Conservation (phyloP, 2,888 invertebrate species). For the Lasioglossum villosulum region DNA sequence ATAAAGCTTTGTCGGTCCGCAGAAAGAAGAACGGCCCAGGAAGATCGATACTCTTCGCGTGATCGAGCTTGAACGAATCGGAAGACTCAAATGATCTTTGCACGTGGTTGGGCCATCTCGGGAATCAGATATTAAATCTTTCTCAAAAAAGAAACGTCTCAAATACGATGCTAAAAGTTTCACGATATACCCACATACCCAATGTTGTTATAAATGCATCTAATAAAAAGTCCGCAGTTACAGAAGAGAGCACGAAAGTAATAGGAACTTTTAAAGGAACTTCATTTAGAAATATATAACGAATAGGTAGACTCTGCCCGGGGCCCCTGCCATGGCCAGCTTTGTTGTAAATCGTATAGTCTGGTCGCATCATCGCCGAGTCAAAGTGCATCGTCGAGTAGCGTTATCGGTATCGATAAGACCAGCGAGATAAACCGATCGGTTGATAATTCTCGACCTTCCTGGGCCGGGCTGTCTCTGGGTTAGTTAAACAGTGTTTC, state of each 20-base stretch:
- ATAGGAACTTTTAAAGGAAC: too few species aligned
- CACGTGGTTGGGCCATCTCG: background rate
- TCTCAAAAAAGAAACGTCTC: too few species aligned
- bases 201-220: too few species aligned
- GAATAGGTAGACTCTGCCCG: too few species aligned
- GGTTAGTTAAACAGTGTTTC: conserved; percentile 35
- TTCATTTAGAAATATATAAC: too few species aligned
- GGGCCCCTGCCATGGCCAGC: too few species aligned
- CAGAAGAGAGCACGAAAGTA: too few species aligned
- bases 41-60: conserved; percentile 48
- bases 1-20: conserved; percentile 55
- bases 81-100: background rate
- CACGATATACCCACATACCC: too few species aligned
- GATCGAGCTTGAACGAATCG: background rate
- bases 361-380: background rate
- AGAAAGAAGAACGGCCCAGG: conserved; percentile 31
- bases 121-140: background rate
- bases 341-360: background rate
- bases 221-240: too few species aligned
- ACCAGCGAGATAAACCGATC: conserved; percentile 20
- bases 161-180: too few species aligned
- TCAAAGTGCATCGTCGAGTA: background rate
- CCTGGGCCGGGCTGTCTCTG: conserved; percentile 17
- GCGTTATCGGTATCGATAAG: conserved; percentile 3
- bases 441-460: conserved; percentile 46